Conservation (phyloP, 2,888 invertebrate genomes). For the Lacanobia oleracea region DNA sequence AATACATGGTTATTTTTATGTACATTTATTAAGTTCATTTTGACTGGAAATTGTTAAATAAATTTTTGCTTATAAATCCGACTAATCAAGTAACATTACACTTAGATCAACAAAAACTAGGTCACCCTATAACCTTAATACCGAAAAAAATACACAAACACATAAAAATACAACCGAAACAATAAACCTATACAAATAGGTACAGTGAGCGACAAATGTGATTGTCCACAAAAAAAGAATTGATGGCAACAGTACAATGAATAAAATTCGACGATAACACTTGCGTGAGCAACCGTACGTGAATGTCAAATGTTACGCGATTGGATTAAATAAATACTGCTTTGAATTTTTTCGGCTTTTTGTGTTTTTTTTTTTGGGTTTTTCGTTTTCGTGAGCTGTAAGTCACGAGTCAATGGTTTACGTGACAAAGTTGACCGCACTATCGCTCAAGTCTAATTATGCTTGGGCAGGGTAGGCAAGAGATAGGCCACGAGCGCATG, state of each 20-base stretch:
- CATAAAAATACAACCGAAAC: conserved; percentile 41
- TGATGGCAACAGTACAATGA: conserved; percentile 63
- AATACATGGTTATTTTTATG: no score
- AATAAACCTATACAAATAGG: conserved; percentile 56
- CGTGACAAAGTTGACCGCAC: neutral
- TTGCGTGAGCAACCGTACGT: conserved; percentile 72
- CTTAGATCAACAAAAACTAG: conserved; percentile 5
- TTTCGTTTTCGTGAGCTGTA: conserved; percentile 7
- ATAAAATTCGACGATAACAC: conserved; percentile 68
- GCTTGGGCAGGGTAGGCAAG: no score
- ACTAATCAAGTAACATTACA: neutral
- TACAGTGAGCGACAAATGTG: conserved; percentile 58
- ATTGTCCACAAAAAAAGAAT: conserved; percentile 50
- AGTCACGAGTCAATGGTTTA: neutral
- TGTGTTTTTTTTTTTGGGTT: conserved; percentile 8
- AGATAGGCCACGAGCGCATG: no score
- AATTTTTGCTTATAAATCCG: neutral
- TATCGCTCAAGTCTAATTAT: no score
- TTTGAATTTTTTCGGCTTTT: conserved; percentile 31
- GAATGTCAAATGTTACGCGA: conserved; percentile 66
- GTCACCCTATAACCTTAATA: conserved; percentile 8
- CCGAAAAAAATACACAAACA: conserved; percentile 9
- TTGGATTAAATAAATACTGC: conserved; percentile 54
- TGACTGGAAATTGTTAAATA: neutral
- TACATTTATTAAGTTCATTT: no score